Evolutionary conservation across 2,797 vertebrate species (phyloP).

Genomic region (Tauraco hartlaubi): DNA sequence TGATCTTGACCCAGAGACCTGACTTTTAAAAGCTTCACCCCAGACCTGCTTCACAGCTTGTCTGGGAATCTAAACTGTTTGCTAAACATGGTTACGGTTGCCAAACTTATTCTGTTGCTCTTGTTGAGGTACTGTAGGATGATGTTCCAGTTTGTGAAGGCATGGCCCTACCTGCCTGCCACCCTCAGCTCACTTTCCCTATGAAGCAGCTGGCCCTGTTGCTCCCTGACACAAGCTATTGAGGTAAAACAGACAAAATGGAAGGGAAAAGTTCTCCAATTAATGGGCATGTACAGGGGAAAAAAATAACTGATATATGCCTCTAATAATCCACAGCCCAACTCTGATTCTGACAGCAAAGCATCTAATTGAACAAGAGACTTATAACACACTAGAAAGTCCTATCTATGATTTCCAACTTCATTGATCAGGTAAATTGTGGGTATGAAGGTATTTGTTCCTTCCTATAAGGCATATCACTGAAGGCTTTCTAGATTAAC

Average conservation of each 20-base stretch:
- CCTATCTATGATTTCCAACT: fast-evolving
- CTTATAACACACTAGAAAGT: not conserved
- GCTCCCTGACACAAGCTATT: not conserved
- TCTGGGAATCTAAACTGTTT: not conserved
- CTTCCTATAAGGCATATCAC: not conserved
- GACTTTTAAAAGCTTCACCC: not conserved
- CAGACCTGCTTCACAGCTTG: not conserved
- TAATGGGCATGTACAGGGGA: not conserved
- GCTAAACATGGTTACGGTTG: not conserved
- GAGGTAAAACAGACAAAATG: not conserved
- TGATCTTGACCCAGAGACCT: not conserved
- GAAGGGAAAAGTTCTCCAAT: not conserved
- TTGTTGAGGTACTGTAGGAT: too few species aligned
- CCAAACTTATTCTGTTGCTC: too few species aligned
- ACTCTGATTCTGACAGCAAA: not conserved
- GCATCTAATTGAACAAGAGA: not conserved
- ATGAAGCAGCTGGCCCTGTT: not conserved
- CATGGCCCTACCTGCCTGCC: not conserved
- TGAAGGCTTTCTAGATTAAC: not conserved
- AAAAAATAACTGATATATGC: not conserved
- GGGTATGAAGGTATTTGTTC: not conserved
- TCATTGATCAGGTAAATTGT: not conserved
- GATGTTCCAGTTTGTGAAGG: not conserved
- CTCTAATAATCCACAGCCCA: not conserved
- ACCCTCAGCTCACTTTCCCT: not conserved